Evolutionary conservation across 2,113 vertebrate genomes (phyloP).

Genomic region (Pardalotus punctatus): DNA sequence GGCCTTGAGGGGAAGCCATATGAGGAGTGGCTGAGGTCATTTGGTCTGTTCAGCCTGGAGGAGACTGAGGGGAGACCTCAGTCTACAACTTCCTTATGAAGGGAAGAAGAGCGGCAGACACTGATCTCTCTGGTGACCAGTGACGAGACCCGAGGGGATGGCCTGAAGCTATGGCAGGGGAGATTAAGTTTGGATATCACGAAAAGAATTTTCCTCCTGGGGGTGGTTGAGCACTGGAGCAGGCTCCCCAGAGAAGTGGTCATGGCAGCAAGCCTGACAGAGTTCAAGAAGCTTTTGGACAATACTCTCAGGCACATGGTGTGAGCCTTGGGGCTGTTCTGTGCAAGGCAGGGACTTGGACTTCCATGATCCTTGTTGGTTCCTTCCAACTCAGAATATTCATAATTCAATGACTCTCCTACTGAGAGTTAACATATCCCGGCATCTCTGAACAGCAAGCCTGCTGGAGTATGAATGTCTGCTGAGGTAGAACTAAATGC

Average conservation of each 20-base stretch:
- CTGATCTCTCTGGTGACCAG: neutral
- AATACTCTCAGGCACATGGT: neutral
- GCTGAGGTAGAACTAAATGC: neutral
- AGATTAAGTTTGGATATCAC: neutral
- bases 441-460: neutral
- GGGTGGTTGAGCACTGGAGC: fast-evolving
- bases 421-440: neutral
- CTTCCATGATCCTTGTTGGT: neutral
- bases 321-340: neutral
- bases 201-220: neutral
- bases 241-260: neutral
- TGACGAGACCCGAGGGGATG: neutral
- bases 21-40: neutral
- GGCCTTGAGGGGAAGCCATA: neutral
- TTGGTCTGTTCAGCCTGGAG: neutral
- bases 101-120: neutral
- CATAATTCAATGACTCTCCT: neutral
- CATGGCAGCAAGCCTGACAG: neutral
- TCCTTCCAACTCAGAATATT: neutral
- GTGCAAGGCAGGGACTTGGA: neutral
- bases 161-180: neutral
- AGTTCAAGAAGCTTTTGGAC: neutral
- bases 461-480: neutral
- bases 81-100: neutral
- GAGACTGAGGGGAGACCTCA: neutral